Base-by-base conservation (phyloP, 1,140 invertebrate species). In the Lordiphosa stackelbergi region DNA sequence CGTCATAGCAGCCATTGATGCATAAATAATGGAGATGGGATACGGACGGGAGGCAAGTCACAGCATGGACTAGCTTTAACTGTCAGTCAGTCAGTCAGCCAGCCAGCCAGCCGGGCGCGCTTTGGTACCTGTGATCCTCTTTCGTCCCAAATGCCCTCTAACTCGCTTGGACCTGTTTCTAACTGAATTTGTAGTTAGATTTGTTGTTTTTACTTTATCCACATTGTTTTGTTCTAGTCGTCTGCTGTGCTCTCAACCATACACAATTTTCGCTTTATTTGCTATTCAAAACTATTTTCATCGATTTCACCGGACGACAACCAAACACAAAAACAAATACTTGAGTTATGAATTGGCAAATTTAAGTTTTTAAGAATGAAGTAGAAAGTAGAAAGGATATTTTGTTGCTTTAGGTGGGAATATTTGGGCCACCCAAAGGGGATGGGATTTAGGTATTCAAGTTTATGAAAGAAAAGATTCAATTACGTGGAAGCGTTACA, bases 1-100 rank as follows among this genome's bases (percentile, higher is more conserved):
- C 74, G 74, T 79, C 74, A 79, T 79, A 79, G 74, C 74, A 79
- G 74, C 75, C 71, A 79, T 79, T 79, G 74, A 79, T 79, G 74
- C 74, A 79, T 79, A 79, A 79, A 79, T 79, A 79, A 79, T 79
- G 75, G 74, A 68, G 66, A 60, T 56, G 60, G 56, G 43, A 47
- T 48, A 45, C 40, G 62, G 19, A 53, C 43, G 12, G 48, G 35
- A 4, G 4, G 22, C 7, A 38, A 5, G 8, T 13, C 34, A 31
- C 53, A 70, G 66, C 63, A 62, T 54, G 62, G 75, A 81, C 75
- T 79, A 62, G 74, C 74, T 74, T 79, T 79, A 79, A 74, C 75
- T 79, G 74, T 81, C 75, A 81, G 70, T 74, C 68, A 49, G 61
- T n/a, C 58, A 55, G 66, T 51, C 73, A 54, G 68, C 34, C 68